Evolutionary conservation across 2,113 vertebrate species (phyloP).

Genomic region (Paratilapia polleni): DNA sequence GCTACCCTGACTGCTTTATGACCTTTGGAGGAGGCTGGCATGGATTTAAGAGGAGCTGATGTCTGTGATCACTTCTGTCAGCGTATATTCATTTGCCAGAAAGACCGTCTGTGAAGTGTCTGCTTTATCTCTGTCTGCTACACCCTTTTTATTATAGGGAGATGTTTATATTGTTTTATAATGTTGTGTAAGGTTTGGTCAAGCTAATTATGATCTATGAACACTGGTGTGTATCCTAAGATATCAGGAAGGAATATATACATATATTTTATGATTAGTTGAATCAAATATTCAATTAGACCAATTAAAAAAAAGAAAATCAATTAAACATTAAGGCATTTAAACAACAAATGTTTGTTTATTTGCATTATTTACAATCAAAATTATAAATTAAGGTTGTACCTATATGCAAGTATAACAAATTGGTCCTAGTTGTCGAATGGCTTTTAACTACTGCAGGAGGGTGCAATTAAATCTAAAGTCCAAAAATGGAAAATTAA

Average conservation of each 20-base stretch:
- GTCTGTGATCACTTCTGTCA: conserved; percentile 14
- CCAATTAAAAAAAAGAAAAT: background rate
- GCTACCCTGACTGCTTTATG: background rate
- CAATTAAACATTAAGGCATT: too few species aligned
- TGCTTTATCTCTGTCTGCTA: background rate
- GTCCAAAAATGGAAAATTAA: too few species aligned
- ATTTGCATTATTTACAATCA: background rate
- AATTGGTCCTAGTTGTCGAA: too few species aligned
- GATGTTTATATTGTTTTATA: background rate
- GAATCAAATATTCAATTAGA: background rate
- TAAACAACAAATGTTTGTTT: background rate
- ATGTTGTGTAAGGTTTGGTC: background rate
- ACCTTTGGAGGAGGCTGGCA: conserved; percentile 33
- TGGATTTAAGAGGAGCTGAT: background rate
- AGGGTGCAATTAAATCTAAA: too few species aligned
- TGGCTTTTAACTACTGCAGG: too few species aligned
- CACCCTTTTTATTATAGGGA: background rate
- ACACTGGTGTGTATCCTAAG: background rate
- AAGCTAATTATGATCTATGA: background rate
- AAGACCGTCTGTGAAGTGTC: background rate
- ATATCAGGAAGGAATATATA: background rate
- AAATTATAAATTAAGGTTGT: too few species aligned
- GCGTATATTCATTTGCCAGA: conserved; percentile 14
- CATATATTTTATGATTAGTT: background rate
- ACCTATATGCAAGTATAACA: background rate